A percentile compares a stretch with the other conserved stretches of the same genome.
Conservation (phyloP, 2,888 invertebrate genomes). For the Nesidiocoris tenuis region DNA sequence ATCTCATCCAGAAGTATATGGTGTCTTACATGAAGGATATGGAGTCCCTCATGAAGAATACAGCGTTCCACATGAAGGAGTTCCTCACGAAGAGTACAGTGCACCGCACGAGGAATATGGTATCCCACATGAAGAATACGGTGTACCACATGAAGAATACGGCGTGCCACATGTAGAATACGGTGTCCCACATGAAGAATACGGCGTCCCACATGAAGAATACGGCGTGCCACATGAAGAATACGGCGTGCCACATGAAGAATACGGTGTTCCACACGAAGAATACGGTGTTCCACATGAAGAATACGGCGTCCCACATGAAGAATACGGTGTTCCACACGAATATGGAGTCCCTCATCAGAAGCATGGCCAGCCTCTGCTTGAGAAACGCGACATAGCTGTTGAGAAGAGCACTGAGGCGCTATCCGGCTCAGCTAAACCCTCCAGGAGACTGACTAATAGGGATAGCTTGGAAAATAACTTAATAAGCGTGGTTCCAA, state of each 20-base stretch:
- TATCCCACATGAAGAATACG: slow-evolving; percentile 12
- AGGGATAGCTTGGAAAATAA: not conserved
- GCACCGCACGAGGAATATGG: slow-evolving; percentile 21
- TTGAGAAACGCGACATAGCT: not conserved
- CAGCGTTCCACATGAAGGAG: not conserved
- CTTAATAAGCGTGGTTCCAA: not conserved
- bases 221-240: slow-evolving; percentile 32
- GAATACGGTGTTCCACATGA: slow-evolving; percentile 20
- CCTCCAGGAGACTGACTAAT: not conserved
- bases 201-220: slow-evolving; percentile 6
- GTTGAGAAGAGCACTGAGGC: not conserved
- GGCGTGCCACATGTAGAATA: slow-evolving; percentile 23
- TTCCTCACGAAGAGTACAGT: slow-evolving; percentile 19
- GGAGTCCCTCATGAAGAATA: slow-evolving; percentile 11
- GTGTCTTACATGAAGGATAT: slow-evolving; percentile 11
- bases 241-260: slow-evolving; percentile 27
- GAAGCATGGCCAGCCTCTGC: slow-evolving; percentile 4
- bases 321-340: slow-evolving; percentile 19
- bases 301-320: slow-evolving; percentile 18
- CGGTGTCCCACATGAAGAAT: slow-evolving; percentile 22
- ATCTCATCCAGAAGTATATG: slow-evolving; percentile 12
- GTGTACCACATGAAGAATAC: slow-evolving; percentile 20
- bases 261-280: slow-evolving; percentile 22
- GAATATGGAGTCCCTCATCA: slow-evolving; percentile 21
- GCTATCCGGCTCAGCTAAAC: not conserved